Evolutionary conservation across 2,797 vertebrate genomes (phyloP), one percentile per base, ranked within the genome.

Genomic region (Coendou prehensilis): DNA sequence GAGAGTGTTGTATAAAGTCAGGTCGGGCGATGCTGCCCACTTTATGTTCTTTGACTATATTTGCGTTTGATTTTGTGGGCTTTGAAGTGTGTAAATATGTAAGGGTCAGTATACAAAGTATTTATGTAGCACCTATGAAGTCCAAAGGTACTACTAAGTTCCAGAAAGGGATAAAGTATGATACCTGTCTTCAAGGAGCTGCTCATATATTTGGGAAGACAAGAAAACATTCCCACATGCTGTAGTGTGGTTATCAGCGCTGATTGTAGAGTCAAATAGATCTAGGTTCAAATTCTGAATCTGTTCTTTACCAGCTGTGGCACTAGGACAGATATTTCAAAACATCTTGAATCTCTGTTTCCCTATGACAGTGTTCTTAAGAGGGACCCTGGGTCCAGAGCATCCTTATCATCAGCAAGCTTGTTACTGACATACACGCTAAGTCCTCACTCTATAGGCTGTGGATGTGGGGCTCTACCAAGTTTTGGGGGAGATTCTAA

Each of bases 1-100:
- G 81, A 95, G 71, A 75, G 47, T 88, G 9, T 81, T 47, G 3
- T 33, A 5, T 79, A 71, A 96, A 73, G 79, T 90, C n/a, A 26
- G 75, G 26, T 80, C 37, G 91, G 80, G 81, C 15, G 37, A 1
- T 93, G 50, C 33, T 73, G 41, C 22, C 59, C 13, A 89, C 20
- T 94, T 86, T 69, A n/a, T 92, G 57, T 88, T 89, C 61, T 94
- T 86, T 93, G 84, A 50, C 57, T 97, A 2, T 90, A 69, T n/a
- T 9, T 89, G 89, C 88, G 33, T 93, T 95, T 86, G 93, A 85
- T 56, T 95, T 50, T 95, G 83, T 95, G 87, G 17, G 52, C 47
- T 71, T 67, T 50, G 67, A 95, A 75, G 37, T 94, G 45, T 91
- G 47, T 82, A 78, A 28, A 30, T 91, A 37, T 67, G 41, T 88